Evolutionary conservation across 2,113 vertebrate species (phyloP), one percentile per base, ranked within the genome.

Genomic region (Blennius ocellaris): DNA sequence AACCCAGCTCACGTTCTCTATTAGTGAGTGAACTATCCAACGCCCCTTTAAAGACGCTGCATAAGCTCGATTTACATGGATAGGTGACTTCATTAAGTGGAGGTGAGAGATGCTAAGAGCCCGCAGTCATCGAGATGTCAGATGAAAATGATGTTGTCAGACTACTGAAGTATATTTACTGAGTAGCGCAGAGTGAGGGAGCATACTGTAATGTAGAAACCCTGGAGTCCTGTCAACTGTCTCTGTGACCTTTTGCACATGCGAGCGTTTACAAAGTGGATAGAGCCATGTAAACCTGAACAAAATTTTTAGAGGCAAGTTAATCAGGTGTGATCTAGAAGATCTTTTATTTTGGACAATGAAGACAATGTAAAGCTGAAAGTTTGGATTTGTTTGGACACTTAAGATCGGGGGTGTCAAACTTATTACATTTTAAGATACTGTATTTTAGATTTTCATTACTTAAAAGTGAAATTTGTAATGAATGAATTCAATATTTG

Each of bases 131-230:
- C 45, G 53, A 38, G 11, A 53, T 73, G 73, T 82, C 67, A 75
- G 44, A 80, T 50, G 54, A 69, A 82, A 70, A 69, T 62, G 38
- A 52, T 76, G 70, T 17, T 81, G 80, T 83, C 74, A 75, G 68
- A 49, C 48, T 51, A 85, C 69, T 68, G 73, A 77, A 59, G 69
- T 55, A n/a, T 44, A 65, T 81, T 69, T 73, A 43, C 69, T 73
- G 43, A 78, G 53, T 44, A 47, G 14, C 51, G 59, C 7, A 37
- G 51, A 12, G 55, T 39, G 8, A 67, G 73, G 12, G 5, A 17
- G 71, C 17, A 2, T 48, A 51, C 54, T 57, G 54, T 38, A 38
- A 43, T 45, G 6, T 52, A 71, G 36, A 74, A 30, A 30, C 37
- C n/a, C 21, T 1, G n/a, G 7, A 63, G 72, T 2, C 0, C 12